Conservation (phyloP, 2,113 vertebrate genomes). For the Larimichthys polyactis region DNA sequence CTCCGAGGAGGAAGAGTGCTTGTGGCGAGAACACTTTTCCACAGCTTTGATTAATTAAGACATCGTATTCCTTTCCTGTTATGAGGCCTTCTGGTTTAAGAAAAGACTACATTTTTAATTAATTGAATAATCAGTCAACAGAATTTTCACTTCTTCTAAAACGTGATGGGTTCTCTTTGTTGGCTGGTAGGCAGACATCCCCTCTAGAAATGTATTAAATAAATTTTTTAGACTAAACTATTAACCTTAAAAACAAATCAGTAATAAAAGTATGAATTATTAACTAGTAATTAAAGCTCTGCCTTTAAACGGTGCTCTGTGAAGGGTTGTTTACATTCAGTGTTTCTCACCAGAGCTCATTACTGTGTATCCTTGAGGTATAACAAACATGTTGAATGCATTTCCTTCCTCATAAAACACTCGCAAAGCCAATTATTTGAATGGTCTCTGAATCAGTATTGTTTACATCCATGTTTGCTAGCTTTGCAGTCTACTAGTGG, state of each 20-base stretch:
- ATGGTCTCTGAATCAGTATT: background rate
- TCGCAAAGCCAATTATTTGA: background rate
- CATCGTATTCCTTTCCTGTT: background rate
- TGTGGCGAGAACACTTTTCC: background rate
- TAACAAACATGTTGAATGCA: background rate
- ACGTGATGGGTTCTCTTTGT: background rate
- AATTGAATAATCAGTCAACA: background rate
- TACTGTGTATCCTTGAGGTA: background rate
- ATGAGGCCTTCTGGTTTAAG: background rate
- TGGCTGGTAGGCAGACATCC: background rate
- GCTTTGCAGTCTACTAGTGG: background rate
- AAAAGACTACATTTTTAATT: background rate
- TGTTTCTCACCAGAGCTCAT: background rate
- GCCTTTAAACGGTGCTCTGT: background rate
- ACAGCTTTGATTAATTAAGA: conserved; percentile 1
- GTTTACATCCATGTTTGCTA: background rate
- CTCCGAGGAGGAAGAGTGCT: background rate
- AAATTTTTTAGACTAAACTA: background rate
- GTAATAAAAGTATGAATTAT: background rate
- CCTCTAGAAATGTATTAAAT: no score
- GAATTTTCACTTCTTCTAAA: background rate
- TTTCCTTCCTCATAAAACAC: background rate
- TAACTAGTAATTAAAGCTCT: background rate
- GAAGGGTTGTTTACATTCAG: background rate
- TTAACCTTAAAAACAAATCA: background rate